Evolutionary conservation across 2,888 invertebrate species (phyloP).

Genomic region (Phorcus lineatus): DNA sequence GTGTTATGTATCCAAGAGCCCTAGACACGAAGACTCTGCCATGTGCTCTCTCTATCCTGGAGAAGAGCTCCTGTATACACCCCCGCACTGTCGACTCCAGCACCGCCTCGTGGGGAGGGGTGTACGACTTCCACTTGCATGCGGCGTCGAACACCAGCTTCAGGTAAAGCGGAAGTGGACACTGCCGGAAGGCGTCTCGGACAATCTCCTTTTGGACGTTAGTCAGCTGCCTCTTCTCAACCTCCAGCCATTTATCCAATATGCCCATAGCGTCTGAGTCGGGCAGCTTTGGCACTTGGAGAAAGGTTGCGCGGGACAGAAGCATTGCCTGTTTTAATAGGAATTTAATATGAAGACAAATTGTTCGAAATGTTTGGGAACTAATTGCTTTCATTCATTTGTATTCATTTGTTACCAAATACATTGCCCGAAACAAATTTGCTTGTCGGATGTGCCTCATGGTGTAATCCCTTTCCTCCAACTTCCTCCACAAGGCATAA

Average conservation of each 20-base stretch:
- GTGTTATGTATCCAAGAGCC: constrained; percentile 66
- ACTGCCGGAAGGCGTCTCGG: constrained; percentile 49
- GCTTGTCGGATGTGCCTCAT: no score
- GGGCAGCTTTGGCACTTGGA: constrained; percentile 53
- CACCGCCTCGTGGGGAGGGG: constrained; percentile 40
- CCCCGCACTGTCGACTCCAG: constrained; percentile 56
- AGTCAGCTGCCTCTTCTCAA: constrained; percentile 54
- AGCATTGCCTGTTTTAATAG: constrained; percentile 27
- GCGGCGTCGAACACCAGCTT: constrained; percentile 69
- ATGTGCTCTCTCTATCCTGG: constrained; percentile 61
- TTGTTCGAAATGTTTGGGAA: no score
- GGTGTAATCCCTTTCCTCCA: no score
- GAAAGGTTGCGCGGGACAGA: constrained; percentile 39
- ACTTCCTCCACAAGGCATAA: no score
- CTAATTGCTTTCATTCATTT: no score
- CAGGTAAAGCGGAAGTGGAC: constrained; percentile 64
- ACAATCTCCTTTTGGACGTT: constrained; percentile 52
- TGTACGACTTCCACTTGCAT: constrained; percentile 65
- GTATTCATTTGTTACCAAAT: no score
- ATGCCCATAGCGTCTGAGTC: constrained; percentile 57
- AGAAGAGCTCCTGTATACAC: constrained; percentile 57
- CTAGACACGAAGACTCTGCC: constrained; percentile 64
- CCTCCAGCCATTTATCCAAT: constrained; percentile 59
- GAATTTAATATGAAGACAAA: no score
- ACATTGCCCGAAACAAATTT: no score